Evolutionary conservation across 2,113 vertebrate species (phyloP).

Genomic region (Mystacornis crossleyi): DNA sequence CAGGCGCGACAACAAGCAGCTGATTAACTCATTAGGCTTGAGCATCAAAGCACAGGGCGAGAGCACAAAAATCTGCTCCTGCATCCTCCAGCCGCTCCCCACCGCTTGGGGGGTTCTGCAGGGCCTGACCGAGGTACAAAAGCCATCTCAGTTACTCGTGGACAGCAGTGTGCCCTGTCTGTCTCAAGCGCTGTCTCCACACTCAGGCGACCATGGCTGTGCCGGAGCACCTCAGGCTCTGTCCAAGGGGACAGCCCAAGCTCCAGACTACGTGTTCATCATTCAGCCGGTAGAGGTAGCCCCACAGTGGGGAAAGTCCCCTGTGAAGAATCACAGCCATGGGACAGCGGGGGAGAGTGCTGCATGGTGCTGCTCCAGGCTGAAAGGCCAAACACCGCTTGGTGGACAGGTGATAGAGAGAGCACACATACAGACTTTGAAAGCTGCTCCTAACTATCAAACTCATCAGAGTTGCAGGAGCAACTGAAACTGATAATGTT

Average conservation of each 20-base stretch:
- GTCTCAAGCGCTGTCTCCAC: not conserved
- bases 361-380: not conserved
- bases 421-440: not conserved
- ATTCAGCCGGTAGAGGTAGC: not conserved
- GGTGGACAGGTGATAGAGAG: not conserved
- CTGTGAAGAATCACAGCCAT: not conserved
- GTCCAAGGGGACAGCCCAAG: not conserved
- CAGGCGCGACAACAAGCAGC: not conserved
- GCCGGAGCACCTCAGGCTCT: not conserved
- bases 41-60: not conserved
- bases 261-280: not conserved
- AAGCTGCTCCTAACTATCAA: not conserved
- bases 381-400: not conserved
- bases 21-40: conserved; percentile 26
- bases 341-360: not conserved
- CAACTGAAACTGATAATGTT: not conserved
- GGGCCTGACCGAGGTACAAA: not conserved
- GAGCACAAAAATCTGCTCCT: not conserved
- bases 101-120: not conserved
- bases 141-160: rapidly evolving
- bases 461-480: not conserved
- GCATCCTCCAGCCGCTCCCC: not conserved
- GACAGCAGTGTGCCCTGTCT: not conserved
- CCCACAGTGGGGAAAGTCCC: too few species aligned
- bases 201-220: rapidly evolving